Conservation (phyloP, 2,888 invertebrate species). For the Drosophila parthenogenetica region DNA sequence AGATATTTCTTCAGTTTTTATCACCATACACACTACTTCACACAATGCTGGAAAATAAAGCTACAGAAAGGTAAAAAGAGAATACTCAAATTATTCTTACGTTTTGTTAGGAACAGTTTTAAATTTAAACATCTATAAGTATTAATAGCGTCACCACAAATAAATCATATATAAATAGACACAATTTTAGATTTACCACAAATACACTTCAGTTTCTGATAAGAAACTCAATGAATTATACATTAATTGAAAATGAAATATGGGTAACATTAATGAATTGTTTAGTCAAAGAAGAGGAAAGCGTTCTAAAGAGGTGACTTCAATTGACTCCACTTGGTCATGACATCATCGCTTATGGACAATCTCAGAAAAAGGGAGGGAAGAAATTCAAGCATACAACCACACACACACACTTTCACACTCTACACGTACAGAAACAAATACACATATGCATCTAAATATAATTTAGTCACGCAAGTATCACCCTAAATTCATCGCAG, state of each 20-base stretch:
- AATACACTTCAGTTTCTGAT: slow-evolving; percentile 13
- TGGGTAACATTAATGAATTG: slow-evolving; percentile 6
- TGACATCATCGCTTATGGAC: slow-evolving; percentile 49
- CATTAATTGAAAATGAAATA: slow-evolving; percentile 4
- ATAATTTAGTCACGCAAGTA: slow-evolving; percentile 47
- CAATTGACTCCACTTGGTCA: slow-evolving; percentile 34
- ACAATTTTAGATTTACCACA: slow-evolving; percentile 24
- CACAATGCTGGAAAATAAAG: slow-evolving; percentile 27
- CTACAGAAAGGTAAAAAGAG: background rate
- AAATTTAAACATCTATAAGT: slow-evolving; percentile 9
- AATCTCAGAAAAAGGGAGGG: slow-evolving; percentile 32
- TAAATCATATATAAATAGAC: background rate
- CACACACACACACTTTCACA: background rate
- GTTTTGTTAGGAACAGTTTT: background rate
- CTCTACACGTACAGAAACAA: slow-evolving; percentile 16
- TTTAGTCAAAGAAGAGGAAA: background rate
- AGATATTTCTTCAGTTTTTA: background rate
- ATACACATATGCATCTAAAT: slow-evolving; percentile 38
- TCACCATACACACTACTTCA: slow-evolving; percentile 2
- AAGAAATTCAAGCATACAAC: slow-evolving; percentile 11
- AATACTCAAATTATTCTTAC: background rate
- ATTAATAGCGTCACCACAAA: slow-evolving; percentile 6
- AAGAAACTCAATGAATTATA: slow-evolving; percentile 18
- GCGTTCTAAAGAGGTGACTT: slow-evolving; percentile 20
- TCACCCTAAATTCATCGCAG: slow-evolving; percentile 40